Evolutionary conservation across 2,113 vertebrate species (phyloP).

Genomic region (Myiozetetes cayanensis): DNA sequence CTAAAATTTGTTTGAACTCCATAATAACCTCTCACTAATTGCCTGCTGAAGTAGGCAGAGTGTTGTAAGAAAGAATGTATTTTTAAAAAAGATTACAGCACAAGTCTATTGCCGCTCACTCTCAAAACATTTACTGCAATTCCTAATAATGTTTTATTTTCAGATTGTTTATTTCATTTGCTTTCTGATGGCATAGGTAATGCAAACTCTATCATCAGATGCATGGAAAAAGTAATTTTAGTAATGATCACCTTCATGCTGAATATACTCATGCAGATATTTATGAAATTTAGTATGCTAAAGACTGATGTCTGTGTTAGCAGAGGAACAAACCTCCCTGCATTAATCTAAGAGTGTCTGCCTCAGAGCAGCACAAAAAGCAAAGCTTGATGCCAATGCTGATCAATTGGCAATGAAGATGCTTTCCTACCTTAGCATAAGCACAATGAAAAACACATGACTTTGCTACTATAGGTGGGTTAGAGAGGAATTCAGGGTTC

Average conservation of each 20-base stretch:
- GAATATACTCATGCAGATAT: not conserved
- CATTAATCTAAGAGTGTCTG: not conserved
- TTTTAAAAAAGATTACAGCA: not conserved
- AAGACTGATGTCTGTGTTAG: not conserved
- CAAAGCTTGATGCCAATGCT: not conserved
- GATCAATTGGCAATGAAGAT: not conserved
- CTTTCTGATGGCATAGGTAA: not conserved
- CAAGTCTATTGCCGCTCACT: not conserved
- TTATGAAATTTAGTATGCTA: not conserved
- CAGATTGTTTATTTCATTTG: not conserved
- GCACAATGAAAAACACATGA: not conserved
- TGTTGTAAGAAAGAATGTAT: not conserved
- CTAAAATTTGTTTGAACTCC: not conserved
- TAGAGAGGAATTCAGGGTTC: not conserved
- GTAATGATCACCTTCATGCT: not conserved
- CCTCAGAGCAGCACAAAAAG: not conserved
- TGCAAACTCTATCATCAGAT: not conserved
- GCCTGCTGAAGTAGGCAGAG: not conserved
- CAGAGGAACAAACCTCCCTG: not conserved
- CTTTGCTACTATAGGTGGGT: not conserved
- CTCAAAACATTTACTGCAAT: not conserved
- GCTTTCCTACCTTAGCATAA: not conserved
- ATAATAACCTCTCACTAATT: not conserved
- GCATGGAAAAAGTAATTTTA: not conserved
- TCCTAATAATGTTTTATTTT: not conserved